Evolutionary conservation across 2,888 invertebrate species (phyloP), one percentile per base, ranked within the genome.

Genomic region (Desoria tigrina): DNA sequence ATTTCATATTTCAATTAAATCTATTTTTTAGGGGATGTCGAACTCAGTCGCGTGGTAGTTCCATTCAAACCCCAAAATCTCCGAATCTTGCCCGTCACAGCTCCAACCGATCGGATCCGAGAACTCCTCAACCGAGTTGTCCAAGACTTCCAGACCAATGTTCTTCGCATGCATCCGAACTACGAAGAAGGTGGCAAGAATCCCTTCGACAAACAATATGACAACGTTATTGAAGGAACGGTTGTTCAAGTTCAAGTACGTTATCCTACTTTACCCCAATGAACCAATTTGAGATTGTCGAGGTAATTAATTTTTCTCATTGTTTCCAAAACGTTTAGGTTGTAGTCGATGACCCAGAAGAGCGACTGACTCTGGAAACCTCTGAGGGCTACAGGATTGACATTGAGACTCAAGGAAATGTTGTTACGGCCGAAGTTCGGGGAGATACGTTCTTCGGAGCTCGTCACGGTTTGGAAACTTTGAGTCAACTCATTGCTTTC

Each of bases 401-500:
- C 49, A 73, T 73, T 55, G 74, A 74, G 49, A 76, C 75, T 56
- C 69, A 71, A 61, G 73, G 70, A 45, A 73, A 72, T 60, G 67
- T 70, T 42, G 73, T 75, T n/a, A 73, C 74, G 18, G 72, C 80
- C 0, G 80, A 83, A 53, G 78, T 80, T 11, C 63, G 57, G 62
- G 76, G 63, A 59, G 71, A 69, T 53, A 74, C 74, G 1, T 74
- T 72, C 69, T 74, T 74, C 61, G 72, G 75, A 53, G 72, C 70
- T 23, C 66, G 73, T 49, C 70, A 73, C 60, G 70, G 69, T 50
- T 59, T 69, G 56, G 88, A 89, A 80, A 88, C 89, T 0, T 79
- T 89, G 2, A 81, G 83, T 0, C 89, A 89, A 77, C 79, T 89
- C 24, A 84, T 89, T 42, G 83, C 88, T 2, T 87, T 82, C 71